phyloP scores from a whole-genome alignment of 2,113 vertebrate species.

The Mus pahari region DNA sequence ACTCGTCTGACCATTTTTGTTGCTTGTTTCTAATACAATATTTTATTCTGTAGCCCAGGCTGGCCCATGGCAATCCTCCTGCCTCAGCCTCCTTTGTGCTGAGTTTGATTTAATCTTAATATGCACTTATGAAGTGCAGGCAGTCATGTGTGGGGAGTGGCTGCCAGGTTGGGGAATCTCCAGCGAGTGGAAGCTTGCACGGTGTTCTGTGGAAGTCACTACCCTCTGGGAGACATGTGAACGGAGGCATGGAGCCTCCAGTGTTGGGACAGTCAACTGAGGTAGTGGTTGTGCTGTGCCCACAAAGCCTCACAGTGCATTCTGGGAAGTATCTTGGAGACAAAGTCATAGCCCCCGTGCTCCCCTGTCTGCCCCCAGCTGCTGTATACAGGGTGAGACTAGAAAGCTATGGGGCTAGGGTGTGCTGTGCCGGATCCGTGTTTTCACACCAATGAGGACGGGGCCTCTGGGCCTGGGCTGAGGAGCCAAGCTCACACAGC shows the following conservation, averaged over 20 bases:
- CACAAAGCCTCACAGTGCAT: not conserved
- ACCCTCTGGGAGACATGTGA: not conserved
- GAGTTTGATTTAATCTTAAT: not conserved
- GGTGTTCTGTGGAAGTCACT: not conserved
- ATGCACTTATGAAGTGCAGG: rapidly evolving
- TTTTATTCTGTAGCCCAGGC: not conserved
- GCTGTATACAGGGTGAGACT: not conserved
- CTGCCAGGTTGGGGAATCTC: not conserved
- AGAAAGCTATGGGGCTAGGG: not conserved
- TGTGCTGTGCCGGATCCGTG: not conserved
- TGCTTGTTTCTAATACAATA: not conserved
- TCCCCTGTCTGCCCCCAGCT: too few species aligned
- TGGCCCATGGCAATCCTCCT: not conserved
- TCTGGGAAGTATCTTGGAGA: not conserved
- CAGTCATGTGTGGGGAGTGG: rapidly evolving
- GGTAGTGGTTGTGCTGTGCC: rapidly evolving
- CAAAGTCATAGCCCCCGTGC: not conserved
- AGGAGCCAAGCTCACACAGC: not conserved
- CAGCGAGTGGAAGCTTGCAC: rapidly evolving
- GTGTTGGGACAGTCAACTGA: not conserved
- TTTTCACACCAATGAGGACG: not conserved
- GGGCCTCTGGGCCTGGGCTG: not conserved
- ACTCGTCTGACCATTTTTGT: not conserved
- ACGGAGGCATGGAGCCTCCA: not conserved
- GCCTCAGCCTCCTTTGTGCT: not conserved